Evolutionary conservation across 37 sponge, comb jelly and placozoan species (phyloP).

Genomic region (Chondrilla cf. caribensis): DNA sequence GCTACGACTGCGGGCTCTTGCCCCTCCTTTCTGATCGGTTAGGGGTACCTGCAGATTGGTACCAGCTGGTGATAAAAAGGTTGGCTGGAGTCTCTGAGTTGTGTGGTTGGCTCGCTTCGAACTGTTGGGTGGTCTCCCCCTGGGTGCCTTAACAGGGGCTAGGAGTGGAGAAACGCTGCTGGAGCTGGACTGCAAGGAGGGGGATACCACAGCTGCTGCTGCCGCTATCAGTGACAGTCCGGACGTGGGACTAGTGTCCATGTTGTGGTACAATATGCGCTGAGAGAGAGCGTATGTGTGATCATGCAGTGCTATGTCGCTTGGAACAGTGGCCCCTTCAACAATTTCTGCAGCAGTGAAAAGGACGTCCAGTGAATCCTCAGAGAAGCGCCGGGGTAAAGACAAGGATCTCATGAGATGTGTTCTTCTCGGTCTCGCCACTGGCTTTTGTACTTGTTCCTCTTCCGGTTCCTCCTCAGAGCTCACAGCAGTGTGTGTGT

Average conservation of each 20-base stretch:
- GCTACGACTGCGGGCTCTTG: constrained; percentile 47
- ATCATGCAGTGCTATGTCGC: constrained; percentile 74
- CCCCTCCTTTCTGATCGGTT: constrained; percentile 43
- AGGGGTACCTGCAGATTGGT: constrained; percentile 50
- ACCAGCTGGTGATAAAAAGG: constrained; percentile 72
- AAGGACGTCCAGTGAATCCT: constrained; percentile 58
- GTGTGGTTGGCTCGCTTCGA: constrained; percentile 38
- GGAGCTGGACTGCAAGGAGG: constrained; percentile 41
- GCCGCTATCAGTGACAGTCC: constrained; percentile 83
- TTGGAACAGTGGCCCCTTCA: constrained; percentile 46
- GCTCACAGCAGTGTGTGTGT: constrained; percentile 10
- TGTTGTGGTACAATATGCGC: constrained; percentile 26
- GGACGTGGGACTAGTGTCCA: constrained; percentile 64
- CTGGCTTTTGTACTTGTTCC: background rate
- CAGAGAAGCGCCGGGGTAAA: constrained; percentile 2
- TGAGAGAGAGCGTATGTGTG: constrained; percentile 69
- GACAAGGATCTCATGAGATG: background rate
- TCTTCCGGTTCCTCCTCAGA: background rate
- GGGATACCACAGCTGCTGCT: constrained; percentile 85
- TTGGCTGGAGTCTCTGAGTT: constrained; percentile 51
- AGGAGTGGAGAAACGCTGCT: constrained; percentile 22
- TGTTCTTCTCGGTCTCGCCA: no score
- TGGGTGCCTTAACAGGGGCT: constrained; percentile 67
- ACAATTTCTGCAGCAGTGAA: constrained; percentile 69
- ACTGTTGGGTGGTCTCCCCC: constrained; percentile 79